Base-by-base conservation (phyloP, 2,888 invertebrate genomes). In the Cancer borealis region DNA sequence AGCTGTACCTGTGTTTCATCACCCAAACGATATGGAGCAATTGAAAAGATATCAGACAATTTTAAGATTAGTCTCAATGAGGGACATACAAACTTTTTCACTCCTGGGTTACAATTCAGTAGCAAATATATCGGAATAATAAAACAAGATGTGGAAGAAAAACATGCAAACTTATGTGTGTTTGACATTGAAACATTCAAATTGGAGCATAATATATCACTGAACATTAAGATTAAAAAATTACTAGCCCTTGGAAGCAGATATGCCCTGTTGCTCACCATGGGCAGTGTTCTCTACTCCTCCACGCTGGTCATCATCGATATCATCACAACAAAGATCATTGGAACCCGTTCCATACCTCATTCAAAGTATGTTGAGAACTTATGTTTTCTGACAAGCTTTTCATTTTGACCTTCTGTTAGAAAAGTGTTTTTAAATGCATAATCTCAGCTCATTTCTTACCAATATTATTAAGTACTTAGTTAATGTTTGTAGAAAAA, bases 201-300 rank as follows among this genome's bases (percentile, higher is more conserved):
- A 47, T 49, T 92, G 6, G 47, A 54, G 14, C 87, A 91, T 49
- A 92, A 92, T 46, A 79, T 95, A 21, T 79, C 93, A 3, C 88
- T 95, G 30, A 89, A 87, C n/a, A 95, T 95, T 79, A 95, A 95
- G 91, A 95, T 95, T 87, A 95, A 95, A 88, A 95, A 95, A 54
- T 89, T 95, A 54, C 88, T 95, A 47, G 95, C 95, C n/a, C 90
- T 95, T 26, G 95, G 95, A 39, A 89, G 92, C 21, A 87, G 95
- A 45, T 95, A 92, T 92, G 95, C 95, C 21, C 92, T 95, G 30
- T 88, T 95, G n/a, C 66, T 95, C 10, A 94, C 95, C 10, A 73
- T 93, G 46, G 95, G 95, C 54, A 91, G 45, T 54, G 93, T 93
- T 5, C 93, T 95, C 21, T 95, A 94, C 87, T 92, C 94, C 30